Conservation (phyloP, 2,797 vertebrate genomes). For the Amblyraja radiata region DNA sequence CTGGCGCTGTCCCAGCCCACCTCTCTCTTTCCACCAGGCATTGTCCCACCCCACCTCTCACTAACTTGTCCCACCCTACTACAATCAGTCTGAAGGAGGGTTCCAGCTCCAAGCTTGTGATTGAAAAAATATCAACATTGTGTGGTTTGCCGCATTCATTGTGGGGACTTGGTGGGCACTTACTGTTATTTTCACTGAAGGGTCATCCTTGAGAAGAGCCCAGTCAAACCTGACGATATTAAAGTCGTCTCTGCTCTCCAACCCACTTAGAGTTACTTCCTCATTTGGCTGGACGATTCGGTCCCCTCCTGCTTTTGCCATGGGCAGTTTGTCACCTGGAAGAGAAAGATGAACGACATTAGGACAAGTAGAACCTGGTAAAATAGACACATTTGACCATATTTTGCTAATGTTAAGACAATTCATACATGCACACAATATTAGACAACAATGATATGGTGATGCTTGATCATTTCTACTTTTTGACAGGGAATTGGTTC, state of each 20-base stretch:
- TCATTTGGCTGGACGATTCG: conserved; percentile 75
- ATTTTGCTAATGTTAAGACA: neutral
- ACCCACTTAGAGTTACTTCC: conserved; percentile 62
- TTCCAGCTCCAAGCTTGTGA: neutral
- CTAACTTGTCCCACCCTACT: no score
- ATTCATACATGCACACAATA: neutral
- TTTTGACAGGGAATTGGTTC: neutral
- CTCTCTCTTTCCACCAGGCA: no score
- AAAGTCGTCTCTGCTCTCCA: conserved; percentile 65
- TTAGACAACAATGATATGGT: neutral
- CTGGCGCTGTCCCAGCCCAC: no score
- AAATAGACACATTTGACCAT: neutral
- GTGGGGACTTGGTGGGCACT: neutral
- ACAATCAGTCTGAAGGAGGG: no score
- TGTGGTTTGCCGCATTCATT: neutral
- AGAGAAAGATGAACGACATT: neutral
- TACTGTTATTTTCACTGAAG: conserved; percentile 62
- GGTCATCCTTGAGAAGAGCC: conserved; percentile 57
- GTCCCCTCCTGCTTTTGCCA: conserved; percentile 63
- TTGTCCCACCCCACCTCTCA: no score
- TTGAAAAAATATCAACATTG: neutral
- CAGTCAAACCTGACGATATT: conserved; percentile 61
- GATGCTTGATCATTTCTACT: neutral
- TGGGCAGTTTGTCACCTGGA: conserved; percentile 60
- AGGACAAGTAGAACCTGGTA: neutral